These are phyloP conservation scores for Chitala chitala DNA, from an alignment of 2,113 vertebrate species.

Conservation along the genomic window DNA sequence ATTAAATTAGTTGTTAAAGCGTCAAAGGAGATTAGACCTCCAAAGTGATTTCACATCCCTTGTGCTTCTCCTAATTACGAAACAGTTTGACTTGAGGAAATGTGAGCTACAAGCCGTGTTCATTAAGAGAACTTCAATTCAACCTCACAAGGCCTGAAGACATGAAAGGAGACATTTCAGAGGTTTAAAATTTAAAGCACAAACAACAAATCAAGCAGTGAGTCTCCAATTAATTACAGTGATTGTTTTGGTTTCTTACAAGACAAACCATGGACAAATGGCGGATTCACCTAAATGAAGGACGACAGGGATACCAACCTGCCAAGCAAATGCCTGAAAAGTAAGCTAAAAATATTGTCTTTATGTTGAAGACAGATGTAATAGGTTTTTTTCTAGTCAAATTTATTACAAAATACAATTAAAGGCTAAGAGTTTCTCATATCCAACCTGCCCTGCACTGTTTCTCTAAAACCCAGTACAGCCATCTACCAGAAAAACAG, in stretches of 20 bases:
- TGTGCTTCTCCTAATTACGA: background rate
- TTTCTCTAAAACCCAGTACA: too few species aligned
- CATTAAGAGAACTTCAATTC: background rate
- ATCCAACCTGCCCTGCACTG: too few species aligned
- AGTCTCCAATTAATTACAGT: background rate
- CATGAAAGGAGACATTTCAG: too few species aligned
- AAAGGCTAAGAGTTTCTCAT: too few species aligned
- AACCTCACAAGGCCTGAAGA: background rate
- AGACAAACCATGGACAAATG: background rate
- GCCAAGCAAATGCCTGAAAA: background rate
- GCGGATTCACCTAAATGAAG: background rate
- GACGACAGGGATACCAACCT: background rate
- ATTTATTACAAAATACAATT: too few species aligned
- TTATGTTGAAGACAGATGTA: too few species aligned
- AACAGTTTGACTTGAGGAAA: background rate
- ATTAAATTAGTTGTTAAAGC: background rate
- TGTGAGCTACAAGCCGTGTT: too few species aligned
- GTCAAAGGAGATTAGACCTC: background rate
- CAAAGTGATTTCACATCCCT: background rate
- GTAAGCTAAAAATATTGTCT: too few species aligned
- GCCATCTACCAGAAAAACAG: too few species aligned
- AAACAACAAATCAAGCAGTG: background rate
- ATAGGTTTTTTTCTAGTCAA: too few species aligned
- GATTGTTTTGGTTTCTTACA: background rate
- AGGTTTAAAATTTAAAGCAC: too few species aligned